These are phyloP conservation scores for Herminia tarsipennalis DNA, from an alignment of 2,888 invertebrate species.

Conservation along the genomic window DNA sequence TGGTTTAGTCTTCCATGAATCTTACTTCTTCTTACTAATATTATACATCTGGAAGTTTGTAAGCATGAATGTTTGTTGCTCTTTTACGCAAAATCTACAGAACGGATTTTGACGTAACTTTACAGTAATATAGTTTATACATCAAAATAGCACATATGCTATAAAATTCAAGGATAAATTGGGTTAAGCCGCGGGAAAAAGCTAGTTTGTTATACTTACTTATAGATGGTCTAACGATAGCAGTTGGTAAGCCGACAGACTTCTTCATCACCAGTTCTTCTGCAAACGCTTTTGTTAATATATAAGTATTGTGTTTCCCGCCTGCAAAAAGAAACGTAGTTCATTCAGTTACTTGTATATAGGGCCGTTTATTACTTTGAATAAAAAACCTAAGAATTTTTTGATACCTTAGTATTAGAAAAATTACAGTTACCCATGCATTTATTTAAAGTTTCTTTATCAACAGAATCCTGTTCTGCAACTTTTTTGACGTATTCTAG, in stretches of 20 bases:
- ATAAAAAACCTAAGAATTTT: no score
- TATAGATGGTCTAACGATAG: constrained; percentile 43
- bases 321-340: constrained; percentile 21
- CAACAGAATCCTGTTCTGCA: constrained; percentile 23
- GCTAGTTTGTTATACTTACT: constrained; percentile 11
- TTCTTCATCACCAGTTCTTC: constrained; percentile 36
- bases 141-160: not conserved
- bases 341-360: no score
- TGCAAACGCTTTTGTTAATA: constrained; percentile 43
- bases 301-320: constrained; percentile 46
- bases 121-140: no score
- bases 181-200: no score
- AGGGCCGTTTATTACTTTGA: not conserved
- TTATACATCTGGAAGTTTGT: no score
- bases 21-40: no score
- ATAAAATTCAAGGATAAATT: not conserved
- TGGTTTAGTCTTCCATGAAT: no score
- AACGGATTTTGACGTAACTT: no score
- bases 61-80: no score
- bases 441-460: constrained; percentile 22
- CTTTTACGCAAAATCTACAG: no score
- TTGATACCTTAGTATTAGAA: no score
- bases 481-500: constrained; percentile 21
- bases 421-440: constrained; percentile 51
- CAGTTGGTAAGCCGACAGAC: constrained; percentile 26